Conservation (phyloP, 2,797 vertebrate genomes). For the Micropoecilia bifurca region DNA sequence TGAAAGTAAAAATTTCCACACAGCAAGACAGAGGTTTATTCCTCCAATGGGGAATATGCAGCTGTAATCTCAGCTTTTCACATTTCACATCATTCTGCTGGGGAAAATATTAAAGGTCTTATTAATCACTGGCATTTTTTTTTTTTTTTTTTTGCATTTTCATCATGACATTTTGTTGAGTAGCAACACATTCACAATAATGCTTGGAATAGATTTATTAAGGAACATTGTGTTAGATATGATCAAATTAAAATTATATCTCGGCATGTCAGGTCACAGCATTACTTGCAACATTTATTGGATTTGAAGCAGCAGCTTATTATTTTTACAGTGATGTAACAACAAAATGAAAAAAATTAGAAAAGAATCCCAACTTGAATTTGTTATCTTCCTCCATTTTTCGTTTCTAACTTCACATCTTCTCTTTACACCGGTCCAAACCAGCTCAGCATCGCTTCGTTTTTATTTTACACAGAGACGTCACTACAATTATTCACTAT, state of each 20-base stretch:
- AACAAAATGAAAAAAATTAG: background rate
- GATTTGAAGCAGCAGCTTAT: background rate
- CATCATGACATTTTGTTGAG: background rate
- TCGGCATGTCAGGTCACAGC: background rate
- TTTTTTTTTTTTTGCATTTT: background rate
- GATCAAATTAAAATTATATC: background rate
- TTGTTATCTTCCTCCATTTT: background rate
- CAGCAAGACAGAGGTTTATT: background rate
- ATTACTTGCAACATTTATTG: background rate
- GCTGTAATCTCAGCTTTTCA: conserved; percentile 5
- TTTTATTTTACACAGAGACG: background rate
- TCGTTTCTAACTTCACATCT: background rate
- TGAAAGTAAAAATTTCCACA: conserved; percentile 17
- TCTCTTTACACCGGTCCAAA: background rate
- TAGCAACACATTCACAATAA: background rate
- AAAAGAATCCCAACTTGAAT: background rate
- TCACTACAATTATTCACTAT: background rate
- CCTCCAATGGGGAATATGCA: background rate
- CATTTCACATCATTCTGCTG: background rate
- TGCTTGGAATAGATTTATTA: background rate
- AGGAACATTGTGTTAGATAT: background rate
- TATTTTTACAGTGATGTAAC: background rate
- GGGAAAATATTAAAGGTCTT: background rate
- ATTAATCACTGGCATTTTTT: background rate
- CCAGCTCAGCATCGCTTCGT: background rate